Base-by-base conservation (phyloP, 2,113 vertebrate species). In the Mobula hypostoma region DNA sequence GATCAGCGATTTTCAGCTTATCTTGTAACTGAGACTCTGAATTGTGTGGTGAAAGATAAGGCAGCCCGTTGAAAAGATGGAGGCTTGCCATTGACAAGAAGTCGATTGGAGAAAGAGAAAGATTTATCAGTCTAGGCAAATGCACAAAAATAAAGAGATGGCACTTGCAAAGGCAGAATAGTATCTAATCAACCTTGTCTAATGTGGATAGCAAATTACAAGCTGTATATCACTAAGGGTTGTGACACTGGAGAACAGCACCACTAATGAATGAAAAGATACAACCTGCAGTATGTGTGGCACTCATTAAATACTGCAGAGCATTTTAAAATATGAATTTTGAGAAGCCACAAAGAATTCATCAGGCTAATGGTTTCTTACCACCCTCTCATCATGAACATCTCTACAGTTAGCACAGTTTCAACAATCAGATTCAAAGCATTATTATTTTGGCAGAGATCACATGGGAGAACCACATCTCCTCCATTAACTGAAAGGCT, bases 41-140 rank as follows among this genome's bases (percentile, higher is more conserved):
- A 29, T 68, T 68, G 61, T 66, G 29, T 68, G n/a, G 66, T 15
- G n/a, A 21, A 92, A 91, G 90, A 92, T 92, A 48, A 93, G 36
- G 21, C 66, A 76, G 91, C 70, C 9, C 24, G 21, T 93, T 74
- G 68, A 66, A 90, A 90, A 90, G 61, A 32, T 90, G 12, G 85
- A 14, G 61, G 61, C 85, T 90, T 90, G 61, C n/a, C 29, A 66
- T 19, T 66, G 68, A 40, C 63, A 32, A 48, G 19, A 68, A 74
- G 90, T 93, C 68, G 4, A 72, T 56, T 27, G 32, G 90, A 27
- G 83, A 87, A 48, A 4, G 36, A 74, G 70, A 29, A 93, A 93
- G 91, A 93, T 74, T 74, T 93, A 93, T 74, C 24, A 17, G 91
- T 56, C 70, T 27, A 14, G 68, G 91, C 85, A 90, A 93, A 3